Evolutionary conservation across 2,888 invertebrate genomes (phyloP), one percentile per base, ranked within the genome.

Genomic region (Xanthorhoe designata): DNA sequence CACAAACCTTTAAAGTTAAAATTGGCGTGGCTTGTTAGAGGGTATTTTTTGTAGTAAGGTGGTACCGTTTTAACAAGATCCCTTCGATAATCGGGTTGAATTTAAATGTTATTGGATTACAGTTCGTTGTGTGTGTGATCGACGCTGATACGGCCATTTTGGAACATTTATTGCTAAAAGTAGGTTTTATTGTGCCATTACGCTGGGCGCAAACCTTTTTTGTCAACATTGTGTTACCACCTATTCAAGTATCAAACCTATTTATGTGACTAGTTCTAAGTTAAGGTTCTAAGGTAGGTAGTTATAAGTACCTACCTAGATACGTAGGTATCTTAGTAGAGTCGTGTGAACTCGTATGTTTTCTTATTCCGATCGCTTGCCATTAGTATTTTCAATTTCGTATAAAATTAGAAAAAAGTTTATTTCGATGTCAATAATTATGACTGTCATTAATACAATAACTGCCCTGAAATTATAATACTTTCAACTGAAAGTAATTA

Each of bases 1-100:
- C 18, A 60, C 67, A 51, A 74, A 55, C 54, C 61, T 52, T 38
- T 78, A 80, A 75, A 71, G 75, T 61, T 67, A 57, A 32, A 61
- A 73, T 73, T 82, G 17, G 59, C 24, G 5, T 52, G 51, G 74
- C 66, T 66, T 77, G 66, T 42, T 52, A 45, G 38, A 47, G 15
- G 59, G 24, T 66, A 56, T 65, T 64, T 77, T 82, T 76, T 56
- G 47, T 51, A 53, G 38, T 51, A 45, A 75, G 77, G 80, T 76
- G 79, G 80, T 78, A 79, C 79, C 77, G 80, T 80, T 80, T 80
- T 79, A 82, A 80, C 76, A 76, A 79, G 77, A 69, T 75, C 68
- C 67, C 62, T 45, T 58, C 24, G 66, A 66, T 66, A 66, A 76
- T 79, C 76, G 75, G 62, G 62, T 7, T 55, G 69, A 62, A 69